Base-by-base conservation (phyloP, 2,888 invertebrate genomes). In the Drosophila austrosaltans region DNA sequence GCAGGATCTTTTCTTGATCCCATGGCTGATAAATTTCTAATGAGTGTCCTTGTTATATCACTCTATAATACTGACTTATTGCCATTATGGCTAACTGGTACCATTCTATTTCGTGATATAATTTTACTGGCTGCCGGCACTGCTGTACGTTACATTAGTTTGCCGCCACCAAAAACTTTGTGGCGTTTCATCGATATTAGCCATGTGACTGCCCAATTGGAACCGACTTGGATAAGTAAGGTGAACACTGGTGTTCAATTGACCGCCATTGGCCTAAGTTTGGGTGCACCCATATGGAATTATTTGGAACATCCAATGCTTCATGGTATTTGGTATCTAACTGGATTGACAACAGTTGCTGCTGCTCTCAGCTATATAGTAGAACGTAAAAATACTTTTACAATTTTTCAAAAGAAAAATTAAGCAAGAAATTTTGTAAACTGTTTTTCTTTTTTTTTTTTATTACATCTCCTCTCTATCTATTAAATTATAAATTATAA, bases 1-100 rank as follows among this genome's bases (percentile, higher is more conserved):
- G 94, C 98, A 90, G 99, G 99, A 0, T 98, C 98, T 68, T 98
- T 98, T 89, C 92, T 99, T n/a, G 99, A 99, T 93, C 99, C 99
- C 0, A 95, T 98, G 93, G 99, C 99, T 2, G 99, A 99, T 92
- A 99, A 99, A 93, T 93, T 99, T 39, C 93, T 99, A 2, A 95
- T 99, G 78, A 97, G 96, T 8, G 96, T 97, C 1, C 93, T 99
- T 65, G 98, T 98, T 89, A 93, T 98, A 61, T 95, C 98, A 0
- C 93, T 99, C 72, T 97, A 98, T 16, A 96, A 96, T 92, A 96
- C 96, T 68, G 95, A 95, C 75, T 93, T 98, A 64, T 96, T 99
- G 90, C 99, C 99, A 57, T 91, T 96, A 48, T 93, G 95, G 67
- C 92, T 98, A 57, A 97, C 98, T 3, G 94, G 95, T 16, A 93